Percentiles rank a stretch among this genome's conserved stretches.
Conservation (phyloP, 92 coral and sea anemone genomes). For the Meandrina meandrites region DNA sequence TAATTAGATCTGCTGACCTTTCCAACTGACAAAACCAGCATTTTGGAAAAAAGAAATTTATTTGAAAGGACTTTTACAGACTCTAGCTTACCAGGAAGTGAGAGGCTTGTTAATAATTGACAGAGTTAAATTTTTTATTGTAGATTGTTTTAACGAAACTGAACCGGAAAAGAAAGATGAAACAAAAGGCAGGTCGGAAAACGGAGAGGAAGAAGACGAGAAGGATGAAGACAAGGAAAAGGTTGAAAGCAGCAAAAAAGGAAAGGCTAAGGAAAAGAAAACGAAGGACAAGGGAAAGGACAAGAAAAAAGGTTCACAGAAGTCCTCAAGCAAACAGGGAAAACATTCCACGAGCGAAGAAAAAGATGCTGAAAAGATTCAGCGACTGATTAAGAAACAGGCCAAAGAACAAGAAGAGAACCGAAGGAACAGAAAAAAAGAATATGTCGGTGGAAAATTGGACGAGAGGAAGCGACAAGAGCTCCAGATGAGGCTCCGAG, state of each 20-base stretch:
- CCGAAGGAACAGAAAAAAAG: conserved; percentile 29
- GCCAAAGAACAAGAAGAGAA: conserved; percentile 60
- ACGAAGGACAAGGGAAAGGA: conserved; percentile 28
- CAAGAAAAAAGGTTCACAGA: conserved; percentile 27
- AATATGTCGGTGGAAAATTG: conserved; percentile 35
- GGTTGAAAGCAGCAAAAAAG: conserved; percentile 2
- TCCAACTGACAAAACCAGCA: too few species aligned
- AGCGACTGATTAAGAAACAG: conserved; percentile 76
- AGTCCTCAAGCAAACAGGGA: conserved; percentile 2
- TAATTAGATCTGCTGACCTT: too few species aligned
- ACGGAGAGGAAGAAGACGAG: conserved; percentile 4
- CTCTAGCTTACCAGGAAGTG: background rate
- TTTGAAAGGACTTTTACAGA: too few species aligned
- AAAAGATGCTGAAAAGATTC: conserved; percentile 66
- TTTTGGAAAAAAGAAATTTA: too few species aligned
- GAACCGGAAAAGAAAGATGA: conserved; percentile 27
- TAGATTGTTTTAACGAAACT: conserved; percentile 67
- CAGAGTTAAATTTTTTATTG: conserved; percentile 1
- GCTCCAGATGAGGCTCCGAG: conserved; percentile 68
- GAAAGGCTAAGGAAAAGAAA: conserved; percentile 29
- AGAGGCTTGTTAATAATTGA: background rate
- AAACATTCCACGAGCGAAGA: conserved; percentile 24
- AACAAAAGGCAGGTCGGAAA: conserved; percentile 19
- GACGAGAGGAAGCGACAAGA: conserved; percentile 51
- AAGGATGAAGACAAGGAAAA: conserved; percentile 12